Evolutionary conservation across 2,113 vertebrate genomes (phyloP), one percentile per base, ranked within the genome.

Genomic region (Vanacampus margaritifer): DNA sequence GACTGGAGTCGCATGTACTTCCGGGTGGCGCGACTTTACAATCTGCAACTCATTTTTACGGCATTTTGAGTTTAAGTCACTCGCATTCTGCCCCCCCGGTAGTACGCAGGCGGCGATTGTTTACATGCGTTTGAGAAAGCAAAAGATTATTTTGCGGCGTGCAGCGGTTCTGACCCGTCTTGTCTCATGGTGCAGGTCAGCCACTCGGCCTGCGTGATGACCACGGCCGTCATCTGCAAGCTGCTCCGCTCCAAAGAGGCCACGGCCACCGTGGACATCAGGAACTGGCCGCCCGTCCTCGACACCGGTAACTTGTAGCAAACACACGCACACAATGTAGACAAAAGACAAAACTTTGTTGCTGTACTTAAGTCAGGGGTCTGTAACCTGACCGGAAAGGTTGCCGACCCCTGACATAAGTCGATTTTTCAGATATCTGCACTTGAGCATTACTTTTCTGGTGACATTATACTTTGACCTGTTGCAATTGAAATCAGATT

Each of bases 181-280:
- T 6, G 1, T 48, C 59, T 23, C 2, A 39, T 3, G 12, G 26
- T 69, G 23, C 87, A 99, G 97, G 97, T 99, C 83, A 98, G 96
- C 66, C 95, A 96, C 67, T 98, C 96, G 16, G 94, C 95, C 75
- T 99, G 97, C 61, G 91, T 99, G 79, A 98, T 99, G 97, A 98
- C 97, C 50, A 95, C 97, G 0, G 95, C 95, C 1, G 91, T 95
- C 71, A 98, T 98, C 80, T 97, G 95, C 82, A 99, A 99, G 86
- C 93, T 99, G 85, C 88, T 99, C 68, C 91, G 97, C 88, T 98
- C 97, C 0, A 93, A 97, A 69, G 97, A 99, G 86, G 97, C 97
- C 0, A 94, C 90, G 3, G 96, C 96, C 21, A 97, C 97, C 0
- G 91, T 98, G 64, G 97, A 98, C 80, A 90, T 98, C 87, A 93